A percentile compares a stretch with the other conserved stretches of the same genome.
Evolutionary conservation across 92 coral and sea anemone genomes (phyloP).

Genomic region (Palythoa heliodiscus): DNA sequence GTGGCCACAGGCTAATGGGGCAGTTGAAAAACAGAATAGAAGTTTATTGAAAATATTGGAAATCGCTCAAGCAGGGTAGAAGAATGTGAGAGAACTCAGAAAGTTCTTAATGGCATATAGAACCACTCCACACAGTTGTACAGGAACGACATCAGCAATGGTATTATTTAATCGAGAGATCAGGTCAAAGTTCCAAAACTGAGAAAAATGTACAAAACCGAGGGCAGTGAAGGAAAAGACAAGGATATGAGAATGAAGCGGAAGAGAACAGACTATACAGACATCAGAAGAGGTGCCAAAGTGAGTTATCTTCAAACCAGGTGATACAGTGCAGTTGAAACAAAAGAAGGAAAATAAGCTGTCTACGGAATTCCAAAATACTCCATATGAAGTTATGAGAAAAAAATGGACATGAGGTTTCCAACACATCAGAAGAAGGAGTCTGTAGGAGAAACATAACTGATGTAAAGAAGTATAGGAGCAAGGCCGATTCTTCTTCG

Average conservation of each 20-base stretch:
- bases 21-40: neutral
- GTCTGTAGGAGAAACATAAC: neutral
- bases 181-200: conserved; percentile 35
- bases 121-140: neutral
- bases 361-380: conserved; percentile 29
- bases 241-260: conserved; percentile 35
- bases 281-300: conserved; percentile 26
- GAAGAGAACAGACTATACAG: conserved; percentile 43
- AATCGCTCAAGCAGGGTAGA: neutral
- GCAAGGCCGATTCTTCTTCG: neutral
- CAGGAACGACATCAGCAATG: neutral
- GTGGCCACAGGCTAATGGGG: neutral
- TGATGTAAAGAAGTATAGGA: neutral
- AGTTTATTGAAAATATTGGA: neutral
- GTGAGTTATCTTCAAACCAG: conserved; percentile 20
- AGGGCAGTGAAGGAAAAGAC: conserved; percentile 44
- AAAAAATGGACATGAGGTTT: neutral
- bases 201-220: neutral
- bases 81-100: neutral
- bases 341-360: conserved; percentile 46
- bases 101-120: neutral
- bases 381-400: neutral
- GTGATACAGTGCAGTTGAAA: conserved; percentile 34
- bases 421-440: neutral
- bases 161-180: conserved; percentile 32